phyloP scores from a whole-genome alignment of 2,797 vertebrate genomes.

The Myotis pilosus region DNA sequence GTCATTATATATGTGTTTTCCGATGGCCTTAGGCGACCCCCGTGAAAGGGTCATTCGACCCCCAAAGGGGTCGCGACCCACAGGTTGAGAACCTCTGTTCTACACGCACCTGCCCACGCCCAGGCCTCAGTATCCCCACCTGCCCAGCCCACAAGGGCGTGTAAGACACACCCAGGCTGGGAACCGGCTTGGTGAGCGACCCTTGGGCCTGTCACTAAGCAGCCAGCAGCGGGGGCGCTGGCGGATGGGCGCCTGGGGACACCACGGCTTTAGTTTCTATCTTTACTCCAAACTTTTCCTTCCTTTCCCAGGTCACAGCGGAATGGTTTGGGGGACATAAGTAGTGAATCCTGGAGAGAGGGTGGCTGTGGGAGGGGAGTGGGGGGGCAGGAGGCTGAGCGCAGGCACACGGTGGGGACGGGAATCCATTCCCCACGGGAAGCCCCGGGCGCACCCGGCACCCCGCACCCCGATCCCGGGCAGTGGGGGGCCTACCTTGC shows the following conservation, averaged over 20 bases:
- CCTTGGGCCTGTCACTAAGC: neutral
- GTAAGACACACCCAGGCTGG: accelerated
- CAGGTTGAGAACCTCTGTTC: neutral
- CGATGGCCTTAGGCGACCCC: too few species aligned
- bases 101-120: neutral
- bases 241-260: accelerated
- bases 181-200: neutral
- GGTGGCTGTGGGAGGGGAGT: neutral
- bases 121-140: neutral
- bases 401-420: too few species aligned
- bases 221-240: accelerated
- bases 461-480: neutral
- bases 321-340: neutral
- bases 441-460: neutral
- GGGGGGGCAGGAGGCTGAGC: neutral
- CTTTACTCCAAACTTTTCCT: accelerated
- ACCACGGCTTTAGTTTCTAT: too few species aligned
- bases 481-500: conserved; percentile 85
- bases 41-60: too few species aligned
- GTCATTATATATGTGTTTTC: too few species aligned
- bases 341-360: neutral
- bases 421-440: neutral
- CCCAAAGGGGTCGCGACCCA: too few species aligned
- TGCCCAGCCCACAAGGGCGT: neutral
- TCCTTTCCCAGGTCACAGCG: neutral